Conservation (phyloP, 2,888 invertebrate species). For the Eupithecia insigniata region DNA sequence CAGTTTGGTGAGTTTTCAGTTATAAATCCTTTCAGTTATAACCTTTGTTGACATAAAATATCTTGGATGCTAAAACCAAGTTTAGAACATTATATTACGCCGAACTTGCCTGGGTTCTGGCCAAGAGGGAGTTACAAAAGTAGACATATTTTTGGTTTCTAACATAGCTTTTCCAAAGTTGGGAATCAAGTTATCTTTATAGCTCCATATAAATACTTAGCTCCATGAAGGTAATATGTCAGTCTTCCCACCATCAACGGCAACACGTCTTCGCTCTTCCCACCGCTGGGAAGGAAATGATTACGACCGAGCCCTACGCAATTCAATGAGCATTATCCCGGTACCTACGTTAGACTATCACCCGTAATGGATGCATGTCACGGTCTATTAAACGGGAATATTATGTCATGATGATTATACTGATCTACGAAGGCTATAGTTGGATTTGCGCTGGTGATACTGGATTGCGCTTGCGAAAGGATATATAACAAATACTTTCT, state of each 20-base stretch:
- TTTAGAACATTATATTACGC: too few relatives aligned
- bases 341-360: constrained; percentile 34
- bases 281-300: constrained; percentile 12
- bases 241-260: not conserved
- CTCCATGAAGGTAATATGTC: not conserved
- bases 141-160: too few relatives aligned
- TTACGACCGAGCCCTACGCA: constrained; percentile 23
- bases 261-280: not conserved
- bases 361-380: constrained; percentile 58
- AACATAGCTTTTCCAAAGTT: too few relatives aligned
- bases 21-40: too few relatives aligned
- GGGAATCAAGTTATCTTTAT: not conserved
- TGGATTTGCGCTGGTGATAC: constrained; percentile 35
- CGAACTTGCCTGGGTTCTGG: too few relatives aligned
- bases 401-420: constrained; percentile 69
- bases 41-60: too few relatives aligned
- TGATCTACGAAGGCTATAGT: constrained; percentile 59
- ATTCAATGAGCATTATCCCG: constrained; percentile 44
- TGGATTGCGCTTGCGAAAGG: constrained; percentile 20
- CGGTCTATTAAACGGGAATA: constrained; percentile 72
- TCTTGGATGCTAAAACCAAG: too few relatives aligned
- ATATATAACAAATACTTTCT: too few relatives aligned
- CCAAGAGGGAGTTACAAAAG: too few relatives aligned
- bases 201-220: not conserved
- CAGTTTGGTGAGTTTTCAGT: too few relatives aligned